A percentile compares a stretch with the other conserved stretches of the same genome.
Conservation (phyloP, 2,797 vertebrate genomes). For the Anas bernieri region DNA sequence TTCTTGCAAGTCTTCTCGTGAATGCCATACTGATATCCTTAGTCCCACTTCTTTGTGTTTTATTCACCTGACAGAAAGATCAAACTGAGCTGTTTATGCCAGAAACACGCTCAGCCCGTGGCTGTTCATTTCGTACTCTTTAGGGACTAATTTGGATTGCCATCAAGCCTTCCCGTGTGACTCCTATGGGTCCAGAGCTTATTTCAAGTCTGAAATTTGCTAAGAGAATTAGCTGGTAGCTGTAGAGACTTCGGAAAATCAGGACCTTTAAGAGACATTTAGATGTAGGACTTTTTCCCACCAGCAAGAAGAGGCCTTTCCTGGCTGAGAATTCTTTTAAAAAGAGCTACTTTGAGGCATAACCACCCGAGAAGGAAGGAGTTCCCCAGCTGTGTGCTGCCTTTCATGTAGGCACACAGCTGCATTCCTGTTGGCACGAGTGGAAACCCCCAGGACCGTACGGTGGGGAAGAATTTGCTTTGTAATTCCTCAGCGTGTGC, state of each 20-base stretch:
- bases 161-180: background rate
- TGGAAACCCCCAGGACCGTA: background rate
- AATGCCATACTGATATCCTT: background rate
- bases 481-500: background rate
- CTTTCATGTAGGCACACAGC: fast-evolving
- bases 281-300: background rate
- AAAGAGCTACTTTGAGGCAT: background rate
- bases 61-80: background rate
- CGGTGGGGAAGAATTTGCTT: background rate
- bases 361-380: background rate
- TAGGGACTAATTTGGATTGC: slow-evolving; percentile 17
- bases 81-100: slow-evolving; percentile 14
- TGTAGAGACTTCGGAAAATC: background rate
- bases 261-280: background rate
- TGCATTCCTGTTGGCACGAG: fast-evolving
- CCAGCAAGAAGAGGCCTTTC: background rate
- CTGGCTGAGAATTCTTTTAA: background rate
- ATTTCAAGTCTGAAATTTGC: slow-evolving; percentile 9
- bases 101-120: background rate
- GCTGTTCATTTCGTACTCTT: background rate
- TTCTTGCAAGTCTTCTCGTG: background rate
- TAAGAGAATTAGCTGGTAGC: background rate
- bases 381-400: background rate
- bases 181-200: background rate
- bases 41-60: background rate